A percentile compares a stretch with the other conserved stretches of the same genome.
Conservation (phyloP, 2,888 invertebrate species). For the Temnothorax ravouxi region DNA sequence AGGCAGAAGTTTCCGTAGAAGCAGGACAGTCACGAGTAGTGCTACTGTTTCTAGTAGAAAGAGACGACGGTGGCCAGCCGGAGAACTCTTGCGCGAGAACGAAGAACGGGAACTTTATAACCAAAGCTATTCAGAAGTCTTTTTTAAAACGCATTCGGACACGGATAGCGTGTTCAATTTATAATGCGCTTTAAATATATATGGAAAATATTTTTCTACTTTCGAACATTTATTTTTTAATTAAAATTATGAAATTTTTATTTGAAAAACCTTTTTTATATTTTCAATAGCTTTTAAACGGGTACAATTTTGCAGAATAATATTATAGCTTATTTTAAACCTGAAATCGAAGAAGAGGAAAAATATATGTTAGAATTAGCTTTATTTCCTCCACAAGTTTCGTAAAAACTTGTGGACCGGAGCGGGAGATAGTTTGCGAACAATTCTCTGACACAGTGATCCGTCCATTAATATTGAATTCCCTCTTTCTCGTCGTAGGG, state of each 20-base stretch:
- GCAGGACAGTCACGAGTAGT: slow-evolving; percentile 14
- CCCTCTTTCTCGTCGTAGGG: not conserved
- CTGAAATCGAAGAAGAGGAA: not conserved
- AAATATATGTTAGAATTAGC: not conserved
- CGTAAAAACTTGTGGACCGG: not conserved
- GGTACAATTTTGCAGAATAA: not conserved
- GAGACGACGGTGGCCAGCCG: slow-evolving; percentile 4
- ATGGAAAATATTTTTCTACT: not conserved
- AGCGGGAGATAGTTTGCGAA: not conserved
- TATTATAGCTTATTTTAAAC: not conserved
- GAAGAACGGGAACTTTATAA: slow-evolving; percentile 16
- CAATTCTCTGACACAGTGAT: not conserved
- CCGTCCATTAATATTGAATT: slow-evolving; percentile 20
- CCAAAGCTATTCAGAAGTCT: slow-evolving; percentile 26
- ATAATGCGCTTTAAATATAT: not conserved
- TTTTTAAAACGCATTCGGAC: slow-evolving; percentile 20
- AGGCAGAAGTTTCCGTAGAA: slow-evolving; percentile 43
- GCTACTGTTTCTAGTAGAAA: slow-evolving; percentile 24
- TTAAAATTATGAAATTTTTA: slow-evolving; percentile 3
- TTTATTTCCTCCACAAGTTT: not conserved
- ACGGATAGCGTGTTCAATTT: slow-evolving; percentile 1
- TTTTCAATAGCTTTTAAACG: not conserved
- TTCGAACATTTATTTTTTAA: not conserved
- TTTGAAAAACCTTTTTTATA: not conserved
- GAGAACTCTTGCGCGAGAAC: not conserved